Base-by-base conservation (phyloP, 2,888 invertebrate species). In the Campopleginae sp. region DNA sequence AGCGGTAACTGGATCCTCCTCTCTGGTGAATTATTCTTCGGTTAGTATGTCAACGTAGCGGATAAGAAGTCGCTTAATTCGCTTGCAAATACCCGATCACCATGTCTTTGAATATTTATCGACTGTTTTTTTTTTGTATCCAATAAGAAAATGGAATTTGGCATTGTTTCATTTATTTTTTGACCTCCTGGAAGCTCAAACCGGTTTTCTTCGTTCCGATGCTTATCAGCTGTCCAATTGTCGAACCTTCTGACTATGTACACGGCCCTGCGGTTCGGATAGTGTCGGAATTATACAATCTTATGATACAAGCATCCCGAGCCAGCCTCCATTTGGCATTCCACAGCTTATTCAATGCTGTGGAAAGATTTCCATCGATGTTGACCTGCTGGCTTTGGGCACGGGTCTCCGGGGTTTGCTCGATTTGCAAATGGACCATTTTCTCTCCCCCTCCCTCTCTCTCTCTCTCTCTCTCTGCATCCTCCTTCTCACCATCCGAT, bases 301-400 rank as follows among this genome's bases (percentile, higher is more conserved):
- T 80, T 80, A 66, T 38, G 80, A 54, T 23, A 31, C 12, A 14
- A 23, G 14, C 27, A 58, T 58, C 14, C 33, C 27, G 75, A 70
- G 54, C 74, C 79, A 61, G 86, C 87, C 78, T 85, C 86, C 85
- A 86, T 86, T 88, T 88, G 85, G 87, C 83, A 80, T 86, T 76
- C 84, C 79, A 82, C 75, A 79, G 81, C 85, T 87, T 86, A 87
- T 86, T 89, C 89, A 90, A 90, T 90, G 90, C 90, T 87, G 89
- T 86, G 90, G 90, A 90, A 90, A 90, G 90, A 91, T 90, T 88
- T 87, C 89, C 89, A 90, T 90, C 89, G 88, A 87, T 86, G 90
- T 89, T 89, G 90, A 89, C 87, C 84, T 74, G 77, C 84, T 74
- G 77, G 66, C 82, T 74, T 38, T 65, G 51, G n/a, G 71, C 27